Conservation (phyloP, 2,113 vertebrate species). For the Picathartes gymnocephalus region DNA sequence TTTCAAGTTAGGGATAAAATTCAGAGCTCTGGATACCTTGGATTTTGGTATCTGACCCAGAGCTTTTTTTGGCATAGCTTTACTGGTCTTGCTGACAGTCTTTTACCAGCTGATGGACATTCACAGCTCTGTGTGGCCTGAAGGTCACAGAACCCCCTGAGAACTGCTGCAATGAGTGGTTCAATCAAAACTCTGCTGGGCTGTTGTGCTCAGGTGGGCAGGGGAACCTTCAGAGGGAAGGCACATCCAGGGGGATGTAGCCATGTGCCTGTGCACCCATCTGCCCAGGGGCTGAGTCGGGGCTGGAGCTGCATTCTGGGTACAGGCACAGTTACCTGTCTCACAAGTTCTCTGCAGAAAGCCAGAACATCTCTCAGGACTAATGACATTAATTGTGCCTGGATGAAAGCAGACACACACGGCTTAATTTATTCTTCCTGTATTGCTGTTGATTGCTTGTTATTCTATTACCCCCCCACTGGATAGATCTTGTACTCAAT, state of each 20-base stretch:
- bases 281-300: background rate
- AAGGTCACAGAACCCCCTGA: background rate
- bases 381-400: conserved; percentile 50
- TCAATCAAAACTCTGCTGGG: background rate
- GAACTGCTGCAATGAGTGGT: background rate
- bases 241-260: rapidly evolving
- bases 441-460: conserved; percentile 16
- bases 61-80: background rate
- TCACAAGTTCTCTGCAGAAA: background rate
- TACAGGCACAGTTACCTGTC: background rate
- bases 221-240: background rate
- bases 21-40: background rate
- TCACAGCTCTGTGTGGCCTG: background rate
- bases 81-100: rapidly evolving
- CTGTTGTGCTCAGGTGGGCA: background rate
- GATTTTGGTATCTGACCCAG: background rate
- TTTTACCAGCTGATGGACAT: background rate
- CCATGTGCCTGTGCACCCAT: too few relatives aligned
- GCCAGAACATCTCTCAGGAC: background rate
- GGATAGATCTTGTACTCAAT: conserved; percentile 41
- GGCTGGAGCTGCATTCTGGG: background rate
- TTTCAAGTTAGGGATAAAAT: background rate
- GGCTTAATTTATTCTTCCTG: conserved; percentile 33
- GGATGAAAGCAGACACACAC: conserved; percentile 10
- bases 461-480: conserved; percentile 45